Conservation (phyloP, 2,888 invertebrate genomes). For the Pharmacophagus antenor region DNA sequence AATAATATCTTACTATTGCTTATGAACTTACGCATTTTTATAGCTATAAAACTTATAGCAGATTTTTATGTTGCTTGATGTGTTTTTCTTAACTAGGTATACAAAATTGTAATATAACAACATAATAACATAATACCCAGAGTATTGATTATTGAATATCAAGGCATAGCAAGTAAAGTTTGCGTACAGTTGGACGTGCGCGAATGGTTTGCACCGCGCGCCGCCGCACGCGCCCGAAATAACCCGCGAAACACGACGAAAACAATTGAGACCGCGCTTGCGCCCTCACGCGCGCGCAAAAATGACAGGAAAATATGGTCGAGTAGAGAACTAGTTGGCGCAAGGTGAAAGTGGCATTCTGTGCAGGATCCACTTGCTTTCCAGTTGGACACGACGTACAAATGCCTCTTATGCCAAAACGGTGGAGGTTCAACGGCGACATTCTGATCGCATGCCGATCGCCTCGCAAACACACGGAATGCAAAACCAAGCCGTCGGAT, state of each 20-base stretch:
- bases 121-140: slow-evolving; percentile 1
- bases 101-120: not conserved
- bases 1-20: no score
- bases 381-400: slow-evolving; percentile 35
- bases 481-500: not conserved
- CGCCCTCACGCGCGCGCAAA: slow-evolving; percentile 67
- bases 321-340: slow-evolving; percentile 38
- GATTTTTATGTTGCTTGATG: no score
- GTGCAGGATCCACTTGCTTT: slow-evolving; percentile 33
- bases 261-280: slow-evolving; percentile 73
- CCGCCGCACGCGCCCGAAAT: slow-evolving; percentile 69
- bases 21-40: not conserved
- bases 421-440: slow-evolving; percentile 36
- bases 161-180: slow-evolving; percentile 54
- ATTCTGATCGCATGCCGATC: slow-evolving; percentile 39
- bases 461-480: slow-evolving; percentile 28
- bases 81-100: no score
- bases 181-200: slow-evolving; percentile 61
- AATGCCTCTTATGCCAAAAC: slow-evolving; percentile 37
- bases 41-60: not conserved
- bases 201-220: slow-evolving; percentile 64
- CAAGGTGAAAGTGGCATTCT: slow-evolving; percentile 41
- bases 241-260: slow-evolving; percentile 78
- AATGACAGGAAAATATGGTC: slow-evolving; percentile 70
- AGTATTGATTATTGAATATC: slow-evolving; percentile 49